These are phyloP conservation scores for Rissa tridactyla DNA, from an alignment of 2,113 vertebrate species.

Conservation along the genomic window DNA sequence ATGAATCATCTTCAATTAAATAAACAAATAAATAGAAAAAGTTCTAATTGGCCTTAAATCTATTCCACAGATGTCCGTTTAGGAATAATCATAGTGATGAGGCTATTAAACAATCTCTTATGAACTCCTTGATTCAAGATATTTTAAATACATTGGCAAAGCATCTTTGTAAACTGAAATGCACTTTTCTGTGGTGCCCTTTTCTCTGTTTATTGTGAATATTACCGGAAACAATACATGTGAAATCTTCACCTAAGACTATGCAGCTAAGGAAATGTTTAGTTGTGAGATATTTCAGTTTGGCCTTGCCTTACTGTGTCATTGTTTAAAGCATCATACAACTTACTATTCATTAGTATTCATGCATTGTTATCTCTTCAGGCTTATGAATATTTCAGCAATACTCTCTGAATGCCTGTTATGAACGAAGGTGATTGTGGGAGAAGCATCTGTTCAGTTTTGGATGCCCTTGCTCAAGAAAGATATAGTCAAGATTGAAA, in stretches of 20 bases:
- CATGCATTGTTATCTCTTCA: constrained; percentile 11
- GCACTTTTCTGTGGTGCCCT: neutral
- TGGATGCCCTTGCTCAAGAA: constrained; percentile 13
- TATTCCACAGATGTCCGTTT: neutral
- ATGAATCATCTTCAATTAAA: neutral
- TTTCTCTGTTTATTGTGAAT: neutral
- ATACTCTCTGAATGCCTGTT: constrained; percentile 13
- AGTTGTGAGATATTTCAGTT: neutral
- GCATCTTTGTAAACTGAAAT: neutral
- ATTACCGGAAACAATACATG: neutral
- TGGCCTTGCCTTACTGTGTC: neutral
- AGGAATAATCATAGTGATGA: neutral
- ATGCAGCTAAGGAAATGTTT: neutral
- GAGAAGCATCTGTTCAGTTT: constrained; percentile 43
- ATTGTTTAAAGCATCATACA: neutral
- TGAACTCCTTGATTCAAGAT: neutral
- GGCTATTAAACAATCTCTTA: neutral
- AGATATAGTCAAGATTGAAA: neutral
- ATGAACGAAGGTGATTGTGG: neutral
- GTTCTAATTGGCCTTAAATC: neutral
- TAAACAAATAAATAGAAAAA: neutral
- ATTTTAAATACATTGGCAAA: neutral
- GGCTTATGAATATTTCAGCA: constrained; percentile 48
- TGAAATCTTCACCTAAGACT: neutral
- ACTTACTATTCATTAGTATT: constrained; percentile 37